Base-by-base conservation (phyloP, 2,888 invertebrate species). In the Drosophila seclusa region DNA sequence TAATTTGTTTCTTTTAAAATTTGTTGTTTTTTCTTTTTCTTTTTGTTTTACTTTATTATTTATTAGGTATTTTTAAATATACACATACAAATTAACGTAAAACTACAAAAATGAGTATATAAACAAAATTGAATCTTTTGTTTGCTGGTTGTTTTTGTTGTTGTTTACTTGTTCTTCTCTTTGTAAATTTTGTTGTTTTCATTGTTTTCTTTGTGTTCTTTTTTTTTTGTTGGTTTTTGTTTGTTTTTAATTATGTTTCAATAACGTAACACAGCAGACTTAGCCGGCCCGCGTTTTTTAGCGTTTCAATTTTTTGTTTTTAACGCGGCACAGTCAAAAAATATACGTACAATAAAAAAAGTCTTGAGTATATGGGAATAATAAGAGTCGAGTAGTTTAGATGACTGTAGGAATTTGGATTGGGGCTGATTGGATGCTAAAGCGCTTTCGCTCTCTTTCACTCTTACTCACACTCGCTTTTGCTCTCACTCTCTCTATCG, bases 251-350 rank as follows among this genome's bases (percentile, higher is more conserved):
- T 78, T 75, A 73, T 85, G 90, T 76, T 79, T 58, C 69, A 73
- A 82, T 92, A 91, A 91, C 92, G 92, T 93, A 93, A 92, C 92
- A 93, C 92, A 93, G 92, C 93, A 90, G 87, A 92, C 92, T 90
- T 90, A 61, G 90, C 83, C 72, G 66, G 58, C 57, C 62, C 70
- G 80, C 77, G 74, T 68, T 70, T 67, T 49, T 10, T 55, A 31
- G 69, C 67, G 76, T 54, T 48, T 24, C 16, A 16, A 24, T 24
- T 45, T 13, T 24, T 45, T 45, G 8, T 57, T 49, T 10, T n/a
- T 6, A 76, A 76, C 76, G 70, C 78, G 78, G 40, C 75, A 71
- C 87, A 83, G 83, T 83, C 85, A 73, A 73, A 62, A 72, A 76
- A 27, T 67, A 78, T 55, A 59, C 54, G 61, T 75, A 71, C 57